Conservation (phyloP, 2,888 invertebrate genomes). For the Epiblema foenella region DNA sequence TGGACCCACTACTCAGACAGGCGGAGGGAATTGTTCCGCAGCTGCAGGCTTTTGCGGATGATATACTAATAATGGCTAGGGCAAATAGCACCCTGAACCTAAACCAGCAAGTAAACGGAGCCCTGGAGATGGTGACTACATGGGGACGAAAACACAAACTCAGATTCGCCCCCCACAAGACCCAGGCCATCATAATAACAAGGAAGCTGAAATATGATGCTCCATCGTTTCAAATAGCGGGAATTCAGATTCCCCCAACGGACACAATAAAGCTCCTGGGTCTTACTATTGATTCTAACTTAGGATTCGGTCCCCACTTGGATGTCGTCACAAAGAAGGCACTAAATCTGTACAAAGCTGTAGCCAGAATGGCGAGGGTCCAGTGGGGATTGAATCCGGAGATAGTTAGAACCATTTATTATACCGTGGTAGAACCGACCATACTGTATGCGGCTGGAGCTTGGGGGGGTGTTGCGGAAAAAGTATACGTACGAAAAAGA, state of each 20-base stretch:
- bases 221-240: not conserved
- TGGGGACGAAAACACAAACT: not conserved
- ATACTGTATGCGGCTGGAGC: too few species aligned
- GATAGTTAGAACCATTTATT: too few species aligned
- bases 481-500: too few species aligned
- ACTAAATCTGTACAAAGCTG: too few species aligned
- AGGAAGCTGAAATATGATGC: not conserved
- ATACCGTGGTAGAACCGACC: too few species aligned
- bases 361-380: too few species aligned
- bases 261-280: not conserved
- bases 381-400: too few species aligned
- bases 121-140: not conserved
- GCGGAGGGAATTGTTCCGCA: not conserved
- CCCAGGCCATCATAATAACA: not conserved
- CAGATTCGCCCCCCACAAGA: not conserved
- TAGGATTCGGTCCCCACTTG: too few species aligned
- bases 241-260: not conserved
- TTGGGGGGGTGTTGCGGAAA: too few species aligned
- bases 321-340: too few species aligned
- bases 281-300: not conserved
- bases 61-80: not conserved
- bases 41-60: not conserved
- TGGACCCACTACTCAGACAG: not conserved
- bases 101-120: not conserved
- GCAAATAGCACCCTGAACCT: not conserved